Conservation (phyloP, 2,888 invertebrate species). For the Petrolisthes manimaculis region DNA sequence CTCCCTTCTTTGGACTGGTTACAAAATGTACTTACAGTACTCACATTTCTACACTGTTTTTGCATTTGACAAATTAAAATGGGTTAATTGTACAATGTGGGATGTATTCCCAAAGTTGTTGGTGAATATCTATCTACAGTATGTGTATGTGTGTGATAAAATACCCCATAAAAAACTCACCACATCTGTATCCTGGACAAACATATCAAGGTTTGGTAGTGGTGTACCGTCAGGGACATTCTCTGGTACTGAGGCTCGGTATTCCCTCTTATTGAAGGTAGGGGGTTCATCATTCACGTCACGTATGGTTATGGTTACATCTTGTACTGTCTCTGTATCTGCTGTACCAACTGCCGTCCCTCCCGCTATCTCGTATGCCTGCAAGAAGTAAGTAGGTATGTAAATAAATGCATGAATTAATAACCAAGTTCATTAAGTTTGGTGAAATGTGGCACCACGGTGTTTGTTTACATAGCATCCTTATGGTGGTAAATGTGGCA, state of each 20-base stretch:
- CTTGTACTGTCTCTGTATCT: constrained; percentile 77
- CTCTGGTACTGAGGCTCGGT: constrained; percentile 84
- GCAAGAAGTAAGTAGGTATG: constrained; percentile 44
- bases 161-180: constrained; percentile 72
- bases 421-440: too few species aligned
- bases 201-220: constrained; percentile 85
- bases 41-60: too few species aligned
- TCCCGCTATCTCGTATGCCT: constrained; percentile 85
- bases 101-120: not conserved
- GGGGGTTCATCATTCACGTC: constrained; percentile 93
- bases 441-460: too few species aligned
- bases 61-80: too few species aligned
- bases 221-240: constrained; percentile 85
- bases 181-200: constrained; percentile 87
- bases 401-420: too few species aligned
- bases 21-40: too few species aligned
- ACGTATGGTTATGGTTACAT: constrained; percentile 84
- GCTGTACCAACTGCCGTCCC: constrained; percentile 67
- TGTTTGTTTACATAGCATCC: too few species aligned
- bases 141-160: too few species aligned
- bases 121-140: not conserved
- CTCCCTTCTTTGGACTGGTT: too few species aligned
- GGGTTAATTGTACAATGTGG: too few species aligned
- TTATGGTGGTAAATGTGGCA: too few species aligned
- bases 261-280: constrained; percentile 84